Percentiles rank a stretch among this genome's conserved stretches.
These are phyloP conservation scores for Leptinotarsa juncta DNA, from an alignment of 2,888 invertebrate genomes.

Conservation along the genomic window DNA sequence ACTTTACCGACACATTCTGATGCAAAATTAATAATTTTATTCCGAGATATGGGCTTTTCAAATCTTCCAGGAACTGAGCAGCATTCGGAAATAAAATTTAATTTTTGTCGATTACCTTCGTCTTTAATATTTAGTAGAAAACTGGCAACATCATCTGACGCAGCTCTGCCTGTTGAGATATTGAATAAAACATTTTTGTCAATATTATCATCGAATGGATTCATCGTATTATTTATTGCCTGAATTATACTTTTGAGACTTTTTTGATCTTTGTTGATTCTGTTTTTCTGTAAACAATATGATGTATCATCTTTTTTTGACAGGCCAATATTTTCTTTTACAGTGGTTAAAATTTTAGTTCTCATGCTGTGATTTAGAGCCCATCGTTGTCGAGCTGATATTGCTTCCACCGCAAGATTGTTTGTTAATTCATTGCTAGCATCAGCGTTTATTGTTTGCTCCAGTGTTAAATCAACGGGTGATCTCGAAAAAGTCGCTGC, in stretches of 20 bases:
- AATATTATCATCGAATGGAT: constrained; percentile 43
- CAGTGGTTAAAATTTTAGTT: constrained; percentile 25
- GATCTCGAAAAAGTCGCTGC: constrained; percentile 46
- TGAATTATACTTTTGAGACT: constrained; percentile 45
- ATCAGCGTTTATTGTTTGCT: constrained; percentile 34
- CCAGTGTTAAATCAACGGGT: constrained; percentile 1
- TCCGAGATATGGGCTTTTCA: constrained; percentile 15
- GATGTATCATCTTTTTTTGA: constrained; percentile 52
- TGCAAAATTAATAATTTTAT: neutral
- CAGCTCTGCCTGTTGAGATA: constrained; percentile 57
- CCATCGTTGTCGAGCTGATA: constrained; percentile 36
- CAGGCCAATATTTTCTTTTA: constrained; percentile 43
- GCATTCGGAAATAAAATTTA: constrained; percentile 41
- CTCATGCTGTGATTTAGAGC: constrained; percentile 30
- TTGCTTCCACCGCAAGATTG: constrained; percentile 41
- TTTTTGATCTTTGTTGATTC: constrained; percentile 45
- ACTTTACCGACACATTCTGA: too few species aligned
- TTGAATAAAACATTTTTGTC: constrained; percentile 50
- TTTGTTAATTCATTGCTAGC: constrained; percentile 44
- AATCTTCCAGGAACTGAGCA: constrained; percentile 32
- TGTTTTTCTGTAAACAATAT: neutral
- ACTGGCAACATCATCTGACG: constrained; percentile 52
- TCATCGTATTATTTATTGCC: constrained; percentile 45
- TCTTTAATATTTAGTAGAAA: constrained; percentile 44
- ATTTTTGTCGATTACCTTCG: constrained; percentile 38